These are phyloP conservation scores for Drosophila hydei DNA, from an alignment of 1,140 invertebrate genomes.

Conservation along the genomic window DNA sequence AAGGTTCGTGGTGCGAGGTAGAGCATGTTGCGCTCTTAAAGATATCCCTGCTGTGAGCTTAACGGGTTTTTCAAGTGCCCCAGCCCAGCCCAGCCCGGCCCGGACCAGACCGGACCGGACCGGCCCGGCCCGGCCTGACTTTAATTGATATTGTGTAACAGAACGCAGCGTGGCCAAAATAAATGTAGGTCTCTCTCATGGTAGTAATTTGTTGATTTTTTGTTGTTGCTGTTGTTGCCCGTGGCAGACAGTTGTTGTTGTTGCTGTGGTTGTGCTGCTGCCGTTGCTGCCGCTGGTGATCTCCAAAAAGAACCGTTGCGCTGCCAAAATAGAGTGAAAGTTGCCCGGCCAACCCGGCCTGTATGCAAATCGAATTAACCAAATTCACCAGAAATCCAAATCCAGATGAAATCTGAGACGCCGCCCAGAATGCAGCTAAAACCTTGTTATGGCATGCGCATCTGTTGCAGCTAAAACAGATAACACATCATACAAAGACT, in stretches of 20 bases:
- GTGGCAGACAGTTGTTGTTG: conserved; percentile 18
- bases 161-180: conserved; percentile 64
- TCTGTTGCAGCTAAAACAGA: conserved; percentile 41
- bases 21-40: conserved; percentile 63
- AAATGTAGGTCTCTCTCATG: conserved; percentile 70
- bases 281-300: conserved; percentile 11
- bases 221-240: conserved; percentile 35
- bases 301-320: conserved; percentile 68
- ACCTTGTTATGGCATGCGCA: conserved; percentile 44
- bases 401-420: conserved; percentile 52
- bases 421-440: conserved; percentile 47
- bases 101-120: conserved; percentile 7
- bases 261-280: not conserved
- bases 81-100: conserved; percentile 9
- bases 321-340: conserved; percentile 80
- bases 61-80: conserved; percentile 77
- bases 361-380: conserved; percentile 70
- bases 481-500: conserved; percentile 39
- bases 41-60: conserved; percentile 62
- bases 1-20: conserved; percentile 49
- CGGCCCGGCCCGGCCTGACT: conserved; percentile 31
- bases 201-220: conserved; percentile 57
- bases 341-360: conserved; percentile 43
- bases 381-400: conserved; percentile 60
- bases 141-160: conserved; percentile 81